Evolutionary conservation across 2,888 invertebrate species (phyloP), one percentile per base, ranked within the genome.

Genomic region (Urechis unicinctus): DNA sequence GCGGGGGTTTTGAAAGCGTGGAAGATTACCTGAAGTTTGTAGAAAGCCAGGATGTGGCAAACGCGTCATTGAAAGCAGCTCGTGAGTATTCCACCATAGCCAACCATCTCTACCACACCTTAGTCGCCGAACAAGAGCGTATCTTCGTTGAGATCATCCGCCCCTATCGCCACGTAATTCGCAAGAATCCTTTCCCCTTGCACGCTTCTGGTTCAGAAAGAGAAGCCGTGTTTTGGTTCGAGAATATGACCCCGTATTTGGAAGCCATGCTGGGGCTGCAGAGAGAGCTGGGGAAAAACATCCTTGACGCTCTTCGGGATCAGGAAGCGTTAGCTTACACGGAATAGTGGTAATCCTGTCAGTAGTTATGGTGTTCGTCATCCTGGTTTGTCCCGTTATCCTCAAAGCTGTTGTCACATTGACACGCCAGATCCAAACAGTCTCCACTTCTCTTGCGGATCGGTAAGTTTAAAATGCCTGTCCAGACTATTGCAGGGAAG

Each of bases 381-480:
- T 68, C 6, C 59, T 52, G 49, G 46, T 58, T 44, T 69, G 67
- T 50, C 71, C 71, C 17, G 51, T 72, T 48, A 69, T 72, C 36
- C 61, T 72, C n/a, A 60, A 67, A 41, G 67, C 67, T 9, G 71
- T 72, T 24, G 66, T 68, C 52, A 63, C 66, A 22, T 59, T 72
- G 28, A 69, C 69, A 1, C 64, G 66, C 13, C 67, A 69, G 52
- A 72, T 72, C 30, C 72, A 72, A 61, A 63, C 61, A 44, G 71
- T 68, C 55, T 70, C 70, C 29, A 56, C 66, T 44, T 66, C 68
- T 3, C 62, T 72, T 46, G 68, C 69, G 1, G 68, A 68, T 55
- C 65, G 70, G 72, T 72, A 36, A 17, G 36, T 36, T 17, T 36
- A n/a, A n/a, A n/a, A n/a, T n/a, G n/a, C n/a, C n/a, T n/a, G n/a